Evolutionary conservation across 92 coral and sea anemone species (phyloP).

Genomic region (Actinostola sp.): DNA sequence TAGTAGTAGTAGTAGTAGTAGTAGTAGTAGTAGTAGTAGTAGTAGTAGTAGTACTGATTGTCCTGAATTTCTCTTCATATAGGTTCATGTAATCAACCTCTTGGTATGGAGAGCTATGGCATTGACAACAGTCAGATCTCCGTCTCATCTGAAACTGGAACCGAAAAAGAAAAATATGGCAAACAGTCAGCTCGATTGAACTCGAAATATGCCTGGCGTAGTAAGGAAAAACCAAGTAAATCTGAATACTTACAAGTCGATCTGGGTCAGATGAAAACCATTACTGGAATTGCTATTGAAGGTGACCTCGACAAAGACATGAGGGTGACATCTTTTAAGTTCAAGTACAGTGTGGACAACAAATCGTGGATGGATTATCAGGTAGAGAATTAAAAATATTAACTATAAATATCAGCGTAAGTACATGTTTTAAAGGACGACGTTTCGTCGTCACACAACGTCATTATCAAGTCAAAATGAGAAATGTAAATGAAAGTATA

Average conservation of each 20-base stretch:
- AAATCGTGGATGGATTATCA: background rate
- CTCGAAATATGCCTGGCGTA: background rate
- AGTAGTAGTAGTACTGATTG: background rate
- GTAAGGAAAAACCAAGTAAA: background rate
- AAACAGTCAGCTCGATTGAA: background rate
- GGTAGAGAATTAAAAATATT: background rate
- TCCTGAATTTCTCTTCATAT: background rate
- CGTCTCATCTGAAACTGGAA: constrained; percentile 3
- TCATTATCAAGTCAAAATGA: too few species aligned
- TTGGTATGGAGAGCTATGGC: constrained; percentile 1
- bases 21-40: background rate
- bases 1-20: background rate
- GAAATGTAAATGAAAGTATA: too few species aligned
- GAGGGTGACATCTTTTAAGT: constrained; percentile 12
- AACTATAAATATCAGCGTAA: too few species aligned
- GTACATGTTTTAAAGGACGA: too few species aligned
- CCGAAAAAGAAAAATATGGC: background rate
- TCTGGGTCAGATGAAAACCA: constrained; percentile 4
- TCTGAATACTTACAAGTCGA: constrained; percentile 8
- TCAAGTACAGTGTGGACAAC: constrained; percentile 3
- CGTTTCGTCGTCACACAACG: too few species aligned
- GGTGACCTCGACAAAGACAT: background rate
- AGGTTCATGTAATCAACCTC: background rate
- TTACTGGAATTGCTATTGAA: constrained; percentile 14
- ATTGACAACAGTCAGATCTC: background rate